These are phyloP conservation scores for Hippocampus comes DNA, from an alignment of 2,113 vertebrate genomes.

Conservation along the genomic window DNA sequence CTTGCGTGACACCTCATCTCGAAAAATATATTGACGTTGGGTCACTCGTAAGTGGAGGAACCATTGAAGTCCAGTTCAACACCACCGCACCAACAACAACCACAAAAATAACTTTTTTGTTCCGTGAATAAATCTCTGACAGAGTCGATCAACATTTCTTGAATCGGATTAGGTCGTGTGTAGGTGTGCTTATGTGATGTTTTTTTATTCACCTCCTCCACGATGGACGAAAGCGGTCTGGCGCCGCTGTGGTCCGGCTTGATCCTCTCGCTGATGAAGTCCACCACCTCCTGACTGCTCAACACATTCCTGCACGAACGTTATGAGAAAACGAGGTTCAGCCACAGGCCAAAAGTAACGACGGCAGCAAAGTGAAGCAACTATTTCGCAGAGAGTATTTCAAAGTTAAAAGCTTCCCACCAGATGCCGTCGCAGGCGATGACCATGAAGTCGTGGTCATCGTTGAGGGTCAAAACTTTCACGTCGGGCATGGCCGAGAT, in stretches of 20 bases:
- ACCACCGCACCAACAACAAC: too few relatives aligned
- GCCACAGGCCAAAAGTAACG: neutral
- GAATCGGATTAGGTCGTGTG: neutral
- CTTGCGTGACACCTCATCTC: too few relatives aligned
- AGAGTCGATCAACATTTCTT: neutral
- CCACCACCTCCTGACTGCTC: slow-evolving; percentile 98
- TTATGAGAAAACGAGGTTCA: neutral
- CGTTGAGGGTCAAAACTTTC: slow-evolving; percentile 90
- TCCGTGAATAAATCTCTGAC: neutral
- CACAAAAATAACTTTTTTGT: too few relatives aligned
- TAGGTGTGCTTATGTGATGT: neutral
- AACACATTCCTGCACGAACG: slow-evolving; percentile 88
- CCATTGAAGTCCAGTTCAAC: too few relatives aligned
- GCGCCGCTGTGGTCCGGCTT: slow-evolving; percentile 79
- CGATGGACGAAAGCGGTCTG: slow-evolving; percentile 83
- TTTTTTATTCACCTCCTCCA: slow-evolving; percentile 83
- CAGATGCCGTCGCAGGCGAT: slow-evolving; percentile 98
- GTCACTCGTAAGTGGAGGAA: too few relatives aligned
- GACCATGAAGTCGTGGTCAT: slow-evolving; percentile 97
- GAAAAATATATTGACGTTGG: too few relatives aligned
- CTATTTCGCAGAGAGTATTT: neutral
- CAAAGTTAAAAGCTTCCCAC: slow-evolving; percentile 58
- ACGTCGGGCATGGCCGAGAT: slow-evolving; percentile 94
- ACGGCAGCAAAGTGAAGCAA: neutral
- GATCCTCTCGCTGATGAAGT: slow-evolving; percentile 91